A percentile compares a stretch with the other conserved stretches of the same genome.
phyloP scores from a whole-genome alignment of 2,797 vertebrate species.

The Hafferia zeledoni region DNA sequence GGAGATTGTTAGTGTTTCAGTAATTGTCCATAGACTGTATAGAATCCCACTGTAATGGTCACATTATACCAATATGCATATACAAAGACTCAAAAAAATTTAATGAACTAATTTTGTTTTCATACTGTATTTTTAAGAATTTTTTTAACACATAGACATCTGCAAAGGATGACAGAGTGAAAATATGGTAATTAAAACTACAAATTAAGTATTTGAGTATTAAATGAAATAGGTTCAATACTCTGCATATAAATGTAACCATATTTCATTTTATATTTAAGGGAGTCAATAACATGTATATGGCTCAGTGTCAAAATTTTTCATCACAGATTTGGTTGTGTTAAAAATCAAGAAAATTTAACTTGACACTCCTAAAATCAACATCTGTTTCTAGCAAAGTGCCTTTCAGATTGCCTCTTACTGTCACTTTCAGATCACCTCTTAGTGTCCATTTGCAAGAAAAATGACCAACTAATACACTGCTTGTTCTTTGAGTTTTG shows the following conservation, averaged over 20 bases:
- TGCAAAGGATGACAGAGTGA: neutral
- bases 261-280: neutral
- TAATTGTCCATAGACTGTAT: neutral
- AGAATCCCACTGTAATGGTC: neutral
- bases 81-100: neutral
- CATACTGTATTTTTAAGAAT: neutral
- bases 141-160: neutral
- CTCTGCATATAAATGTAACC: neutral
- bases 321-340: neutral
- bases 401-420: neutral
- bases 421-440: neutral
- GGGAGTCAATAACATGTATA: neutral
- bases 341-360: neutral
- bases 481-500: neutral
- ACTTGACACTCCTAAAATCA: neutral
- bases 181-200: neutral
- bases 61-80: rapidly evolving
- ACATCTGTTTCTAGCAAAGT: neutral
- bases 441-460: neutral
- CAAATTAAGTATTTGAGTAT: neutral
- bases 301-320: neutral
- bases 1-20: neutral
- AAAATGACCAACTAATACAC: neutral
- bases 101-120: neutral
- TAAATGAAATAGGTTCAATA: neutral